These are phyloP conservation scores for Pseudomyrmex sp. DNA, from an alignment of 1,140 invertebrate species.

Conservation along the genomic window DNA sequence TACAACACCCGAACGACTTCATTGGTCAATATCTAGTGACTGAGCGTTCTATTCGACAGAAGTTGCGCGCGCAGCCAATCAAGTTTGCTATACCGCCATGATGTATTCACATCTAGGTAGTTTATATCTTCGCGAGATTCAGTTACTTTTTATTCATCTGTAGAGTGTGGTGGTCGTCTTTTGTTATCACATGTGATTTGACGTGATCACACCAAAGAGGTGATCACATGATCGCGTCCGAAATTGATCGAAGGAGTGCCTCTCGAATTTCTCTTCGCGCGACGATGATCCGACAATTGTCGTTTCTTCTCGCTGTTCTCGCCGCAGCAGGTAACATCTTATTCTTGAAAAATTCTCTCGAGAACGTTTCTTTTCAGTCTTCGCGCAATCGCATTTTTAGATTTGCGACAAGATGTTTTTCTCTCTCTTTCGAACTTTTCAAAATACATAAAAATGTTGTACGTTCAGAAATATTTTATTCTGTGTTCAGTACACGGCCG, in stretches of 20 bases:
- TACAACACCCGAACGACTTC: no score
- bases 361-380: neutral
- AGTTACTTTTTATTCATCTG: no score
- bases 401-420: neutral
- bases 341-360: neutral
- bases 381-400: neutral
- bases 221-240: conserved; percentile 69
- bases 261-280: conserved; percentile 27
- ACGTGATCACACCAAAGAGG: neutral
- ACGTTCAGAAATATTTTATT: conserved; percentile 70
- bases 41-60: no score
- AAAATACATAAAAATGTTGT: neutral
- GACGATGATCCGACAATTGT: conserved; percentile 64
- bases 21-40: no score
- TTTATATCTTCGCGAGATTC: no score
- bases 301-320: conserved; percentile 27
- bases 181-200: no score
- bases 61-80: no score
- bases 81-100: no score
- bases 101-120: no score
- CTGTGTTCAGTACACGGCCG: conserved; percentile 81
- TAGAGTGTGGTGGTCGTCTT: no score
- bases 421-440: neutral
- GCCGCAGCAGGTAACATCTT: conserved; percentile 60
- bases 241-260: conserved; percentile 67